A percentile compares a stretch with the other conserved stretches of the same genome.
Evolutionary conservation across 2,888 invertebrate genomes (phyloP).

Genomic region (Trachelus stipa): DNA sequence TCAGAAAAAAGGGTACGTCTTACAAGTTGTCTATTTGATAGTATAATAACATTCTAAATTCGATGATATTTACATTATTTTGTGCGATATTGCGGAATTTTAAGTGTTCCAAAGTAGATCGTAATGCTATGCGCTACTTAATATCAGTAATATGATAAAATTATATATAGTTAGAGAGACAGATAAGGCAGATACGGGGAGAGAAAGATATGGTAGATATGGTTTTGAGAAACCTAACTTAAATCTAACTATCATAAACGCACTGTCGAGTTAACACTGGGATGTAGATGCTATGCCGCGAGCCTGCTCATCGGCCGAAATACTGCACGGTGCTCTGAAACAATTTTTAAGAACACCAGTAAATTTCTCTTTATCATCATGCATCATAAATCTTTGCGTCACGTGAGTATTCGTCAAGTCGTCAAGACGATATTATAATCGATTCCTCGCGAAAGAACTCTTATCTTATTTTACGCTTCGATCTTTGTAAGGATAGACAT

Average conservation of each 20-base stretch:
- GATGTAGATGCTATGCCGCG: constrained; percentile 55
- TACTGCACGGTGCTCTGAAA: constrained; percentile 60
- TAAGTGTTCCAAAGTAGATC: not conserved
- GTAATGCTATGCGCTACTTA: not conserved
- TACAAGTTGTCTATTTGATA: not conserved
- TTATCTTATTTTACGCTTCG: not conserved
- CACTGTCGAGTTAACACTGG: constrained; percentile 31
- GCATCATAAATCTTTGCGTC: not conserved
- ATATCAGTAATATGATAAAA: not conserved
- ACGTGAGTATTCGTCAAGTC: not conserved
- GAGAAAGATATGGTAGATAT: not conserved
- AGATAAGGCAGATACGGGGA: not conserved
- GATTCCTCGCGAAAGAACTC: not conserved
- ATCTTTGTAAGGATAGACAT: not conserved
- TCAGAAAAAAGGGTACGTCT: not conserved
- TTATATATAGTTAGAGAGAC: no score
- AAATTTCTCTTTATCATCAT: not conserved
- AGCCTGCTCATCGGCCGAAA: constrained; percentile 65
- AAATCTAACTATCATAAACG: constrained; percentile 15
- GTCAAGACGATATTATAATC: not conserved
- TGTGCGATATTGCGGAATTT: not conserved
- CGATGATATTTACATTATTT: not conserved
- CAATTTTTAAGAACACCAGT: constrained; percentile 3
- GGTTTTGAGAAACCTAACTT: constrained; percentile 6
- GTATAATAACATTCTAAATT: not conserved